Percentiles rank a stretch among this genome's conserved stretches.
Conservation (phyloP, 1,140 invertebrate genomes). For the Aphelinus certus region DNA sequence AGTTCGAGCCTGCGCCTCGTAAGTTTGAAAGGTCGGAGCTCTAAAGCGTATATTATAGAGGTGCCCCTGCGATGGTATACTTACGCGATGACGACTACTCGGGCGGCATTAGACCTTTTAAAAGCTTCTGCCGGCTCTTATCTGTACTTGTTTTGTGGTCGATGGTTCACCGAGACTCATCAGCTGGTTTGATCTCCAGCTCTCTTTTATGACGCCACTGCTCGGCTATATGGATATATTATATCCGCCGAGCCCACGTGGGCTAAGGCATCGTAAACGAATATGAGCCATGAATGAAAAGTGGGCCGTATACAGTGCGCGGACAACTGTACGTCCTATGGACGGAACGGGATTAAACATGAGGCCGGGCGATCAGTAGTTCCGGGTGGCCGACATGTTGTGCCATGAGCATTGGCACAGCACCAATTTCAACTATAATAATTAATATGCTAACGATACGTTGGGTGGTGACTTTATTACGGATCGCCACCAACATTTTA, state of each 20-base stretch:
- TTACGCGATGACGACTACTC: slow-evolving; percentile 33
- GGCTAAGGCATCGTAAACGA: not conserved
- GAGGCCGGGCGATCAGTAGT: not conserved
- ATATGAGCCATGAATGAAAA: not conserved
- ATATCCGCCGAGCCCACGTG: no score
- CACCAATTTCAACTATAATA: slow-evolving; percentile 11
- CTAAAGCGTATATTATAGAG: not conserved
- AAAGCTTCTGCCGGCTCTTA: slow-evolving; percentile 38
- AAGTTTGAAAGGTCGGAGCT: not conserved
- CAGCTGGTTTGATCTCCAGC: slow-evolving; percentile 6
- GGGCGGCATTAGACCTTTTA: slow-evolving; percentile 45
- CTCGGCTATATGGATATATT: not conserved
- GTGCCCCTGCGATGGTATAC: slow-evolving; percentile 19
- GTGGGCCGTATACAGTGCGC: not conserved
- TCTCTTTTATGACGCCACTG: slow-evolving; percentile 8
- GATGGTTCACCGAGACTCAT: not conserved
- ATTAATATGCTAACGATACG: slow-evolving; percentile 15
- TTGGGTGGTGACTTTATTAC: slow-evolving; percentile 14
- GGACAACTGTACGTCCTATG: not conserved
- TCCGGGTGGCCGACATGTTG: not conserved
- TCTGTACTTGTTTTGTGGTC: slow-evolving; percentile 26
- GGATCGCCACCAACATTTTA: no score
- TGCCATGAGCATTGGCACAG: not conserved
- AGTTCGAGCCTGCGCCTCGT: not conserved
- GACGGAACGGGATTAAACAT: not conserved